These are phyloP conservation scores for Zaprionus camerounensis DNA, from an alignment of 1,140 invertebrate species.

Conservation along the genomic window DNA sequence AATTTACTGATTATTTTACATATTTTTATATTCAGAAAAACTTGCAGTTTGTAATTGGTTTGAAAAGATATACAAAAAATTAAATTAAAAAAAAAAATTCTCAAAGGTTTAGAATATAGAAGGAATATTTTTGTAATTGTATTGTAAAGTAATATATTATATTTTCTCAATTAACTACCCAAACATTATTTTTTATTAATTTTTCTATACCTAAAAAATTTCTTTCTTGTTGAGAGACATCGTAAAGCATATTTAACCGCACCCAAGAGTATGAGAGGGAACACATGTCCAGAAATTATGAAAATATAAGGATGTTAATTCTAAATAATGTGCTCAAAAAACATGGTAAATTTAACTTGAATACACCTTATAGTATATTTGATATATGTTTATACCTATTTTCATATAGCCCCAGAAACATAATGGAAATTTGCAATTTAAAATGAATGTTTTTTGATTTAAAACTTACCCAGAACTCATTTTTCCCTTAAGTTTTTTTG, in stretches of 20 bases:
- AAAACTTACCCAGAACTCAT: slow-evolving; percentile 75
- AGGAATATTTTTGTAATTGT: no score
- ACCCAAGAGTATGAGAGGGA: background rate
- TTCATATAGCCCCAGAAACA: background rate
- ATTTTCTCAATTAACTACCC: background rate
- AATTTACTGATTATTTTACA: background rate
- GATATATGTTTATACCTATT: background rate
- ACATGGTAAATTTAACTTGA: background rate
- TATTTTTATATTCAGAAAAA: background rate
- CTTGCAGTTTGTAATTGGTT: no score
- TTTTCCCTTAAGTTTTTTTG: slow-evolving; percentile 37
- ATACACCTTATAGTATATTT: background rate
- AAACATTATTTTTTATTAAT: background rate
- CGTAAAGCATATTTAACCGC: background rate
- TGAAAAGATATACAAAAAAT: no score
- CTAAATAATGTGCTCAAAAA: background rate
- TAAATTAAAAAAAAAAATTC: no score
- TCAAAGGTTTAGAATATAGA: no score
- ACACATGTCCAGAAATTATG: slow-evolving; percentile 1
- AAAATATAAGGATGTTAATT: background rate
- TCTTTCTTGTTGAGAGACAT: background rate
- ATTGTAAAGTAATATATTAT: background rate
- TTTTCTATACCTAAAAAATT: background rate
- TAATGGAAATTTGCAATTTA: background rate
- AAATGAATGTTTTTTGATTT: background rate